phyloP scores from a whole-genome alignment of 2,113 vertebrate species.

The Lophura nycthemera region DNA sequence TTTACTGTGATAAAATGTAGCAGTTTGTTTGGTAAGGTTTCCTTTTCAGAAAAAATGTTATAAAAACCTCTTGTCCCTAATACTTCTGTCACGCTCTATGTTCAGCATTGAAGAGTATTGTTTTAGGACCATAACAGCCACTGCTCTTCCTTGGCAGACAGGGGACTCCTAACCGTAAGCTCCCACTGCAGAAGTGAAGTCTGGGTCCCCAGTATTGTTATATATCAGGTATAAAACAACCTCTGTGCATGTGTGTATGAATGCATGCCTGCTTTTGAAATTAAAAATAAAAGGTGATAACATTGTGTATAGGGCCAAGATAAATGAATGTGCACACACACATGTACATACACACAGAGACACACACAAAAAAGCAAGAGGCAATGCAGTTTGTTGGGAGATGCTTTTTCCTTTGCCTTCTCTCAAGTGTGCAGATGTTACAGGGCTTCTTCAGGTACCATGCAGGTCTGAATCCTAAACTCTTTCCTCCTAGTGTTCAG shows the following conservation, averaged over 20 bases:
- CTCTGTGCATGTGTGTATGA: accelerated
- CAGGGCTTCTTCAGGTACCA: neutral
- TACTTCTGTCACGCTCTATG: neutral
- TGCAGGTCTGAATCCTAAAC: neutral
- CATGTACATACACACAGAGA: accelerated
- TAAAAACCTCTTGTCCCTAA: neutral
- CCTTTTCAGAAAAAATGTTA: neutral
- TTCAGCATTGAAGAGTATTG: neutral
- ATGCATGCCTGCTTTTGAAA: neutral
- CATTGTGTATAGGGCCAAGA: accelerated
- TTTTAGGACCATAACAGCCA: accelerated
- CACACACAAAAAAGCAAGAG: neutral
- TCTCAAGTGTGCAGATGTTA: neutral
- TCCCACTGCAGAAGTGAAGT: neutral
- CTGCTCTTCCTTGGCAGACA: neutral
- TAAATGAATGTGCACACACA: neutral
- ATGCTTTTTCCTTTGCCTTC: neutral
- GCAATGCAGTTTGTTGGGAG: neutral
- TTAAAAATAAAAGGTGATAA: neutral
- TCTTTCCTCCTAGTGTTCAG: accelerated
- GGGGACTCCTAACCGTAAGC: accelerated
- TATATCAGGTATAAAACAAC: neutral
- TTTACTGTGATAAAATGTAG: too few relatives aligned
- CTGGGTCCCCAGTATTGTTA: neutral
- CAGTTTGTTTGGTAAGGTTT: neutral